Evolutionary conservation across 1,140 invertebrate species (phyloP).

Genomic region (Manduca sexta): DNA sequence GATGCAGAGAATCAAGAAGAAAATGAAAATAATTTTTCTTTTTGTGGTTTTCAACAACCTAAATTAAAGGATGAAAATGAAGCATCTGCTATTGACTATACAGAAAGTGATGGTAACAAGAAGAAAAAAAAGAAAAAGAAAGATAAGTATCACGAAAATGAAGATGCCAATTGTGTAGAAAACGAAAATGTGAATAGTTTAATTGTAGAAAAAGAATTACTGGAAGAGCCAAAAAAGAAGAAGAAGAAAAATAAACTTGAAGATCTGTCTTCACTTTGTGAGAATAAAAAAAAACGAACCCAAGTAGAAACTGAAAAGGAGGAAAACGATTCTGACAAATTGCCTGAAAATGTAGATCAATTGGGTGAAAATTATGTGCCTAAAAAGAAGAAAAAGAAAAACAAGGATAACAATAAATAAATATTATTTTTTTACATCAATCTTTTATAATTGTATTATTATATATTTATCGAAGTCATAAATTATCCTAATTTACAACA

Average conservation of each 20-base stretch:
- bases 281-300: not conserved
- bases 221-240: slow-evolving; percentile 23
- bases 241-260: slow-evolving; percentile 14
- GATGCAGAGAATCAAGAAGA: slow-evolving; percentile 2
- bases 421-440: slow-evolving; percentile 2
- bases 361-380: slow-evolving; percentile 20
- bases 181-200: not conserved
- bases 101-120: not conserved
- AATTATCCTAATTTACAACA: no score
- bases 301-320: slow-evolving; percentile 23
- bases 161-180: not conserved
- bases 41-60: not conserved
- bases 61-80: not conserved
- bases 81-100: not conserved
- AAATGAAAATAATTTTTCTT: slow-evolving; percentile 2
- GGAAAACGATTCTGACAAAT: slow-evolving; percentile 10
- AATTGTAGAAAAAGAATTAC: slow-evolving; percentile 4
- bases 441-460: no score
- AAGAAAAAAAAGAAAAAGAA: slow-evolving; percentile 6
- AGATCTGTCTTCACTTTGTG: not conserved
- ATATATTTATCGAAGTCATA: no score
- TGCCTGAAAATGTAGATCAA: slow-evolving; percentile 3
- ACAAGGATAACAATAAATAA: slow-evolving; percentile 20
- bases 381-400: slow-evolving; percentile 60
- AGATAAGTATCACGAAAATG: slow-evolving; percentile 1